Percentiles rank a stretch among this genome's conserved stretches.
phyloP scores from a whole-genome alignment of 2,113 vertebrate species.

The Callionymus lyra region DNA sequence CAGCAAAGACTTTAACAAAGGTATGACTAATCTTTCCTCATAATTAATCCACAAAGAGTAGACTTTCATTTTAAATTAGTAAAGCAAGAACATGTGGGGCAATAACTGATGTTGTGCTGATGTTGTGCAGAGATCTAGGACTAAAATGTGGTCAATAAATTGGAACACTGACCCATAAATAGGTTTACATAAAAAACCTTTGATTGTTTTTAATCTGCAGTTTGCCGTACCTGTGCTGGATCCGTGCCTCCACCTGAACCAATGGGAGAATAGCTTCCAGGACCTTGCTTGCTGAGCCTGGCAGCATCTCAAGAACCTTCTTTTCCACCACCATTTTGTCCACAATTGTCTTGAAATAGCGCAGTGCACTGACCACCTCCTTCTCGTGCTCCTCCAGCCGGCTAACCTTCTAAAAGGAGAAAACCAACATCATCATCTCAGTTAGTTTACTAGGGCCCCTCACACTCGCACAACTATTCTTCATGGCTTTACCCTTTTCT shows the following conservation, averaged over 20 bases:
- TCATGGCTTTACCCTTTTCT: not conserved
- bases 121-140: too few species aligned
- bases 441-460: not conserved
- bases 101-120: not conserved
- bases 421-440: not conserved
- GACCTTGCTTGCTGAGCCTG: slow-evolving; percentile 92
- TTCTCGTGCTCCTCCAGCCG: slow-evolving; percentile 94
- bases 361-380: slow-evolving; percentile 91
- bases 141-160: too few species aligned
- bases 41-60: too few species aligned
- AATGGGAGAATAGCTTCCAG: slow-evolving; percentile 91
- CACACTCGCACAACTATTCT: not conserved
- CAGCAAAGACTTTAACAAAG: too few species aligned
- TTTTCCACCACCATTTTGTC: slow-evolving; percentile 97
- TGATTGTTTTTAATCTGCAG: too few species aligned
- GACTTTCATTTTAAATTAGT: too few species aligned
- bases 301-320: slow-evolving; percentile 95
- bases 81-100: too few species aligned
- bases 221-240: slow-evolving; percentile 81
- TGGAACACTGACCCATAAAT: slow-evolving; percentile 11
- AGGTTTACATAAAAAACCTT: too few species aligned
- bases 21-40: too few species aligned
- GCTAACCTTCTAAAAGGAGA: slow-evolving; percentile 74
- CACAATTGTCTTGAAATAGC: slow-evolving; percentile 97
- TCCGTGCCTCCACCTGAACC: slow-evolving; percentile 80